Evolutionary conservation across 2,113 vertebrate genomes (phyloP).

Genomic region (Hyperopisus bebe): DNA sequence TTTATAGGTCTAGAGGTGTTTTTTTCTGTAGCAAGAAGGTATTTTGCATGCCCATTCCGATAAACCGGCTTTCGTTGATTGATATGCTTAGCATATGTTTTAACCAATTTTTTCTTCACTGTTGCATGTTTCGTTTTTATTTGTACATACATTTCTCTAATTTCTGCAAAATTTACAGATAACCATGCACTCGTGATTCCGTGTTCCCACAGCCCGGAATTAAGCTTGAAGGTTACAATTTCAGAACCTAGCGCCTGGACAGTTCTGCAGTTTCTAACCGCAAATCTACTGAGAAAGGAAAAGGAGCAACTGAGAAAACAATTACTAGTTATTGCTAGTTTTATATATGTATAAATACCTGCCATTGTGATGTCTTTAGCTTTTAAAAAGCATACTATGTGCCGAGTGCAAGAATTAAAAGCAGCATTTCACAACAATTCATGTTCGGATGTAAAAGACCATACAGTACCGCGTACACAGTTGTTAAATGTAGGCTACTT

Average conservation of each 20-base stretch:
- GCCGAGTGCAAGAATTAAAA: not conserved
- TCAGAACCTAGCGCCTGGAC: slow-evolving; percentile 7
- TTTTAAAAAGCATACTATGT: not conserved
- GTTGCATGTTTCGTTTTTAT: not conserved
- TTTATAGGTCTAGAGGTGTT: not conserved
- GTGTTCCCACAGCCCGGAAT: not conserved
- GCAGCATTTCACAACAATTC: not conserved
- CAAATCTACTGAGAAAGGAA: not conserved
- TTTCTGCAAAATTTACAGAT: not conserved
- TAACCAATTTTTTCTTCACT: not conserved
- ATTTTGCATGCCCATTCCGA: not conserved
- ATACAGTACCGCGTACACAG: not conserved
- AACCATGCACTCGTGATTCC: not conserved
- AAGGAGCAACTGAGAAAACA: not conserved
- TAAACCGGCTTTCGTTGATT: not conserved
- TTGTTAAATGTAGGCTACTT: not conserved
- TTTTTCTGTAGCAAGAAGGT: not conserved
- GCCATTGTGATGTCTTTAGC: not conserved
- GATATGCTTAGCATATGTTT: not conserved
- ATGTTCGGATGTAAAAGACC: not conserved
- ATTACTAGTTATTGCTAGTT: not conserved
- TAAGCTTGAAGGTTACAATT: no score
- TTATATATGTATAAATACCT: not conserved
- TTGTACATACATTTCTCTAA: not conserved
- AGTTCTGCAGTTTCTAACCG: not conserved